phyloP scores from a whole-genome alignment of 2,113 vertebrate genomes.

The Hemicordylus capensis region DNA sequence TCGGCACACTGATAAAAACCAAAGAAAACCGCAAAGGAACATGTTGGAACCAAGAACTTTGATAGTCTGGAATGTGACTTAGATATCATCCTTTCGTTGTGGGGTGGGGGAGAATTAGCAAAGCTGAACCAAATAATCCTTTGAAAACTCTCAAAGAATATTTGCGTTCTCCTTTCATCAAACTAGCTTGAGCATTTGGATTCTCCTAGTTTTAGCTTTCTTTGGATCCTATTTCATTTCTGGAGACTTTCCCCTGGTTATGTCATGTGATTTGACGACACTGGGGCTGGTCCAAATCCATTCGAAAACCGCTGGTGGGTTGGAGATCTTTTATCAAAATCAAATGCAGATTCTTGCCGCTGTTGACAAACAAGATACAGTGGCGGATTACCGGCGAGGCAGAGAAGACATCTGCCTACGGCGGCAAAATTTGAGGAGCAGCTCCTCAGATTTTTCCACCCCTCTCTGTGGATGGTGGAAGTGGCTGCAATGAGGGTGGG shows the following conservation, averaged over 20 bases:
- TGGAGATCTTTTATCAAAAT: too few species aligned
- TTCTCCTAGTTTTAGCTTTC: neutral
- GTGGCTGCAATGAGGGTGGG: too few species aligned
- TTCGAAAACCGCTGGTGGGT: too few species aligned
- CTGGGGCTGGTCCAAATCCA: too few species aligned
- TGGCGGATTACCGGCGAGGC: too few species aligned
- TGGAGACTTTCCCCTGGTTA: neutral
- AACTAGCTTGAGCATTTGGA: neutral
- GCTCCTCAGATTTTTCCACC: too few species aligned
- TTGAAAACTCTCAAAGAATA: neutral
- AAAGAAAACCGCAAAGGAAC: constrained; percentile 9
- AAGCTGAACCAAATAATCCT: neutral
- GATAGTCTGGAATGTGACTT: constrained; percentile 32
- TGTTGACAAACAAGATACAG: too few species aligned
- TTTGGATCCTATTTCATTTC: neutral
- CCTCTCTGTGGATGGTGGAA: too few species aligned
- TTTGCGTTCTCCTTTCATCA: neutral
- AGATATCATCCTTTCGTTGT: too few species aligned
- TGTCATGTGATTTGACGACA: neutral
- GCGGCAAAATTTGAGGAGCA: too few species aligned
- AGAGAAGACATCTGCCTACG: too few species aligned
- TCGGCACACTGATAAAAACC: neutral
- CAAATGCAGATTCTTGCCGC: too few species aligned
- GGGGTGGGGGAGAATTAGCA: constrained; percentile 30
- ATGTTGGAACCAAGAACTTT: neutral